Evolutionary conservation across 1,140 invertebrate genomes (phyloP).

Genomic region (Adoxophyes honmai): DNA sequence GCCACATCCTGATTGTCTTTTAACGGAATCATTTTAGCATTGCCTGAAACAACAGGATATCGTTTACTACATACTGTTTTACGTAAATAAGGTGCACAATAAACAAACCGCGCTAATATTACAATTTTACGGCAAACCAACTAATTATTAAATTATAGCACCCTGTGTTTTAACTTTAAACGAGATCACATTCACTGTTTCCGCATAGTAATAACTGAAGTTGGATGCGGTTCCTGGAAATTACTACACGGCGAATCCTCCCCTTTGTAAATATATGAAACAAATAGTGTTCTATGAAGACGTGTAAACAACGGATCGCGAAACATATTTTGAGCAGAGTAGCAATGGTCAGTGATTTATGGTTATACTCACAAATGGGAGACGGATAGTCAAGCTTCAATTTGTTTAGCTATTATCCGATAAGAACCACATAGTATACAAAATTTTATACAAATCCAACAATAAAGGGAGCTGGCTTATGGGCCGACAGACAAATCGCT

Average conservation of each 20-base stretch:
- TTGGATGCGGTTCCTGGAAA: conserved; percentile 6
- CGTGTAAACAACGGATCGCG: conserved; percentile 64
- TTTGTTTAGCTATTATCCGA: conserved; percentile 37
- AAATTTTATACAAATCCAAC: conserved; percentile 47
- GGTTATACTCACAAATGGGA: conserved; percentile 50
- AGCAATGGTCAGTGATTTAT: conserved; percentile 9
- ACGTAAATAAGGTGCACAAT: background rate
- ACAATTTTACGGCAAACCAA: conserved; percentile 2
- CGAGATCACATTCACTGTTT: background rate
- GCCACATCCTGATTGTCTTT: conserved; percentile 94
- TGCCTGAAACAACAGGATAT: conserved; percentile 49
- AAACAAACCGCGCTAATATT: conserved; percentile 6
- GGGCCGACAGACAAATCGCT: conserved; percentile 47
- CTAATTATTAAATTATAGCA: conserved; percentile 6
- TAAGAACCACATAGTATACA: conserved; percentile 56
- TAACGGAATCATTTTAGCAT: conserved; percentile 87
- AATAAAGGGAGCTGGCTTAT: conserved; percentile 40
- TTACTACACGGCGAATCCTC: conserved; percentile 39
- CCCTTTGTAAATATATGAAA: conserved; percentile 67
- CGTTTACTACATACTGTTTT: too few relatives aligned
- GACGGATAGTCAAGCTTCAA: conserved; percentile 28
- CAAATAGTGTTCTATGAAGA: conserved; percentile 47
- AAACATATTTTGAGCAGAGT: conserved; percentile 27
- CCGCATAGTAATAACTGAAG: background rate
- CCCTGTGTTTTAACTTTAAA: background rate